Conservation (phyloP, 2,888 invertebrate species). For the Melanotus villosus region DNA sequence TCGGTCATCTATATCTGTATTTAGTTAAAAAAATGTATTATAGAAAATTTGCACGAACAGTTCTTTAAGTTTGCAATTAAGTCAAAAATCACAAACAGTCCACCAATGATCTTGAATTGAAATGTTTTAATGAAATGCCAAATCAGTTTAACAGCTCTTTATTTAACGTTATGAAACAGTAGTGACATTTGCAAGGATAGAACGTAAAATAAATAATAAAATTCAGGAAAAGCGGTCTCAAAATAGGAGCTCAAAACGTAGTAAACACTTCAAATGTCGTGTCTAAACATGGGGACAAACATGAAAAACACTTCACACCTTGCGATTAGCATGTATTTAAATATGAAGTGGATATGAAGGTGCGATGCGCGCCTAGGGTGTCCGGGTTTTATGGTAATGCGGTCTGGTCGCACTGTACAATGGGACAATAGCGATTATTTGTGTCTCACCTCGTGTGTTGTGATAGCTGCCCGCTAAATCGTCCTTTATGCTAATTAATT, state of each 20-base stretch:
- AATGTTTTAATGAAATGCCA: no score
- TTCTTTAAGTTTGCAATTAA: no score
- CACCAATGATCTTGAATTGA: no score
- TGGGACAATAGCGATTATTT: constrained; percentile 51
- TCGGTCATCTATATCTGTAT: no score
- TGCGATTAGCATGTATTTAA: constrained; percentile 52
- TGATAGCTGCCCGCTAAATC: constrained; percentile 52
- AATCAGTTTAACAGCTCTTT: no score
- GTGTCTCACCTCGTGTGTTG: constrained; percentile 52
- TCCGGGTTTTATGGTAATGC: constrained; percentile 48
- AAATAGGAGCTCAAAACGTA: constrained; percentile 3
- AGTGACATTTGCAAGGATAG: no score
- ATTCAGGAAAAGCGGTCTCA: background rate
- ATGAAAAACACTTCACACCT: constrained; percentile 51
- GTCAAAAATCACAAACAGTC: no score
- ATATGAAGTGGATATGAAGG: constrained; percentile 49
- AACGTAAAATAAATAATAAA: no score
- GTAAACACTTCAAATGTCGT: constrained; percentile 39
- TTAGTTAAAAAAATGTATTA: no score
- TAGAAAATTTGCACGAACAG: no score
- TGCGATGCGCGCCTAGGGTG: constrained; percentile 45
- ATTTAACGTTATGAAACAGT: no score
- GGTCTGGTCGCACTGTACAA: constrained; percentile 45
- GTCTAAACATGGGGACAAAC: constrained; percentile 44
- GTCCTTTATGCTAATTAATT: constrained; percentile 53